A percentile compares a stretch with the other conserved stretches of the same genome.
These are phyloP conservation scores for Orthosia cruda DNA, from an alignment of 2,888 invertebrate species.

Conservation along the genomic window DNA sequence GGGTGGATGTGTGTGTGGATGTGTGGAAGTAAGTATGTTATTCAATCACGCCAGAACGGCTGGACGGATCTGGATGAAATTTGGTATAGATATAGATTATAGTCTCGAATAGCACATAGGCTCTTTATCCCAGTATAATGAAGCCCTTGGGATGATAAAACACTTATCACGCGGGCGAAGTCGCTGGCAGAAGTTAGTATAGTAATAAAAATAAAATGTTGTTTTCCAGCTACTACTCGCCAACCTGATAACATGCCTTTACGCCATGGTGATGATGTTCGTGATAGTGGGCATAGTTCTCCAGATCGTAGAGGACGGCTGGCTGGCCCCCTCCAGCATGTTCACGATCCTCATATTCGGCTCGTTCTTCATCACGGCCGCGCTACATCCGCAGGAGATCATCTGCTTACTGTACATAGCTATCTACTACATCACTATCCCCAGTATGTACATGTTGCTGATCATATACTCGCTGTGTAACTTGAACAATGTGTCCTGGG, in stretches of 20 bases:
- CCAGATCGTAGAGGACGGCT: slow-evolving; percentile 95
- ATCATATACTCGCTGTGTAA: slow-evolving; percentile 98
- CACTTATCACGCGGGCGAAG: too few species aligned
- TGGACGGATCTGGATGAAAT: too few species aligned
- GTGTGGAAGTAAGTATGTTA: too few species aligned
- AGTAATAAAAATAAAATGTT: slow-evolving; percentile 3
- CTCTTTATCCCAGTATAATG: too few species aligned
- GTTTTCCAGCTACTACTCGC: slow-evolving; percentile 93
- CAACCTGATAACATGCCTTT: slow-evolving; percentile 94
- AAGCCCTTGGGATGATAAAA: too few species aligned
- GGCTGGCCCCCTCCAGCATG: slow-evolving; percentile 96
- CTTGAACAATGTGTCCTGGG: slow-evolving; percentile 98
- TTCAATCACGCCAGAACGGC: too few species aligned
- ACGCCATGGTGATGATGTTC: slow-evolving; percentile 97
- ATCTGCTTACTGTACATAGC: slow-evolving; percentile 94
- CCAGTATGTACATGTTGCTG: slow-evolving; percentile 98
- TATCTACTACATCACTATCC: slow-evolving; percentile 97
- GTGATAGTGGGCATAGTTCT: slow-evolving; percentile 96
- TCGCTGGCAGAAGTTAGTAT: too few species aligned
- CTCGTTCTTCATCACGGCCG: slow-evolving; percentile 93
- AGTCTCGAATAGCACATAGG: too few species aligned
- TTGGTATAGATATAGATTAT: too few species aligned
- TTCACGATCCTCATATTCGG: slow-evolving; percentile 95
- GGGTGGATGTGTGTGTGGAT: too few species aligned
- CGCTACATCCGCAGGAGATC: slow-evolving; percentile 96